Base-by-base conservation (phyloP, 2,888 invertebrate genomes). In the Nemurella pictetii region DNA sequence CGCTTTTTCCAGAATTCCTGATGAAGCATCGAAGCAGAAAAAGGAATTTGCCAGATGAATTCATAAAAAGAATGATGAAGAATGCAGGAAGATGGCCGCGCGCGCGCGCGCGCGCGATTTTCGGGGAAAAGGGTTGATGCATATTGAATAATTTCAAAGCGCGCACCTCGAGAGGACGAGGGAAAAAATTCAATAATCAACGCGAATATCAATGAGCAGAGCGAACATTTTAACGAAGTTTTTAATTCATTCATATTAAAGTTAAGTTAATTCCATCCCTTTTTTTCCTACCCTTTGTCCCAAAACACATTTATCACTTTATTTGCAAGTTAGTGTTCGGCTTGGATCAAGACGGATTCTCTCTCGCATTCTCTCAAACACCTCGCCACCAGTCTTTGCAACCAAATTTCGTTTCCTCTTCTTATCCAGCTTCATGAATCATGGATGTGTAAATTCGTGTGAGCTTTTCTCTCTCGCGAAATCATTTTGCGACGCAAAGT, bases 331-430 rank as follows among this genome's bases (percentile, higher is more conserved):
- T 80, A 35, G 80, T 36, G 80, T 80, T 80, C 35, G 80, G 55
- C n/a, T 12, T 12, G 28, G 75, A 75, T 75, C 75, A 75, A 3
- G 75, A 75, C 75, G 75, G 26, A 75, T 75, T 75, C 20, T 75
- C 75, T 75, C n/a, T 12, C 32, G 32, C 32, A 9, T 73, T 73
- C 73, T 3, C 36, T 80, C 27, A 25, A 35, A 27, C 80, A 26
- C 80, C 29, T 2, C 55, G 55, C 20, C 55, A 2, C 20, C 55
- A 55, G 55, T 55, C 35, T 75, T 75, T 75, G 28, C 78, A 84
- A 78, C 72, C 84, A 80, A 84, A 84, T 83, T 83, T 75, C 36
- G 20, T 80, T 80, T 80, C 80, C 84, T 80, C 80, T 77, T 80
- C 73, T 72, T 29, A 78, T 55, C 55, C 55, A n/a, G 3, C 72